A percentile compares a stretch with the other conserved stretches of the same genome.
Conservation (phyloP, 2,888 invertebrate species). For the Syrista parreyssii region DNA sequence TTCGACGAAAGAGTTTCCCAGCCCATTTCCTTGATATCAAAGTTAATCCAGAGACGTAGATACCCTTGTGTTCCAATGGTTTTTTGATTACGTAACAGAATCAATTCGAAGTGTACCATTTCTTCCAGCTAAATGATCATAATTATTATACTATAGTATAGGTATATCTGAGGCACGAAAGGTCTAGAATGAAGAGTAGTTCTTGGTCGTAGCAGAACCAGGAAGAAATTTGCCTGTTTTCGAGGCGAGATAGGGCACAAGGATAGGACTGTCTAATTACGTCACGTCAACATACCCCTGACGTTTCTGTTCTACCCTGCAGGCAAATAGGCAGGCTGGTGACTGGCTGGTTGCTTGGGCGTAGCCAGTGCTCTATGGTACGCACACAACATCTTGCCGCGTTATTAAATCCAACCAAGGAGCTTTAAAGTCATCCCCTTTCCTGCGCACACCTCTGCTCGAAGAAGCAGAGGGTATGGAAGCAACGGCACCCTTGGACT, state of each 20-base stretch:
- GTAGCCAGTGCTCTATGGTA: constrained; percentile 6
- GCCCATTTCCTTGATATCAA: background rate
- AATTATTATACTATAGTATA: background rate
- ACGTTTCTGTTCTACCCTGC: background rate
- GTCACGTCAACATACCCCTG: constrained; percentile 8
- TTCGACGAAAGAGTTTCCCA: background rate
- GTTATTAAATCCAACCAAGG: constrained; percentile 21
- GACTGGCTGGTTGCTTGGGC: background rate
- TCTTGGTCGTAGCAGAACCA: background rate
- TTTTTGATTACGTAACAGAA: background rate
- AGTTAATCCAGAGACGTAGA: background rate
- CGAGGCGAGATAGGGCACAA: background rate
- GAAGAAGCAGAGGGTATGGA: too few relatives aligned
- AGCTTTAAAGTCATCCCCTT: constrained; percentile 20
- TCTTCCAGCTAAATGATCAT: background rate
- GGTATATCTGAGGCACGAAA: background rate
- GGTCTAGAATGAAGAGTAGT: background rate
- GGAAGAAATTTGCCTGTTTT: background rate
- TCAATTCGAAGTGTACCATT: background rate
- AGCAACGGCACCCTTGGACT: too few relatives aligned
- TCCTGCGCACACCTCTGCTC: background rate
- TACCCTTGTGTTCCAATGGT: background rate
- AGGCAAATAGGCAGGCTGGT: background rate
- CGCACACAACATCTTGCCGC: constrained; percentile 19
- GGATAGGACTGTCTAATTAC: constrained; percentile 15